Percentiles rank a stretch among this genome's conserved stretches.
Evolutionary conservation across 2,113 vertebrate genomes (phyloP).

Genomic region (Carassius auratus): DNA sequence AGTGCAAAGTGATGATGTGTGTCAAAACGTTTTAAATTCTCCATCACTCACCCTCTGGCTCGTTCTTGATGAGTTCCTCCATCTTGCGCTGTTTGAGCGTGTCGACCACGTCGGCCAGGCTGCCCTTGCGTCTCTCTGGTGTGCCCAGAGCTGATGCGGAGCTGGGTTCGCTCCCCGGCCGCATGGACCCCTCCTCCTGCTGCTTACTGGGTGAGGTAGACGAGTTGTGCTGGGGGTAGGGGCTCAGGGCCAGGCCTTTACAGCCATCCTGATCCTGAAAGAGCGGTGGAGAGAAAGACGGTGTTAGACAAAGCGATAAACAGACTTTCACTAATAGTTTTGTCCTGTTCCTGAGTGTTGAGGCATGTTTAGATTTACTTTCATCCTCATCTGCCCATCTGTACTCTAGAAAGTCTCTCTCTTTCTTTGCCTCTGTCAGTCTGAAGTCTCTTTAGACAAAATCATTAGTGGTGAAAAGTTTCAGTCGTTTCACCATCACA

Average conservation of each 20-base stretch:
- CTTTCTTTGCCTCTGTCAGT: constrained; percentile 7
- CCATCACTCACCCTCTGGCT: constrained; percentile 91
- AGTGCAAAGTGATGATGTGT: background rate
- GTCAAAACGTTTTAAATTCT: constrained; percentile 1
- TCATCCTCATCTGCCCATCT: constrained; percentile 70
- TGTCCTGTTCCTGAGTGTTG: constrained; percentile 50
- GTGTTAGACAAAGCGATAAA: constrained; percentile 38
- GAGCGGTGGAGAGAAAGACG: constrained; percentile 44
- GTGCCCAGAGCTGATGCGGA: constrained; percentile 86
- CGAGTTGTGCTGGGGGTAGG: constrained; percentile 93
- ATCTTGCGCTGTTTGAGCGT: constrained; percentile 98
- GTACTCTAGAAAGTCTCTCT: constrained; percentile 50
- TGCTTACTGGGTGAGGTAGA: constrained; percentile 97
- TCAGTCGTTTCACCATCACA: constrained; percentile 32
- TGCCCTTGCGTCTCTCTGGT: constrained; percentile 95
- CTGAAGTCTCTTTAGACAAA: constrained; percentile 27
- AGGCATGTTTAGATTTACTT: constrained; percentile 62
- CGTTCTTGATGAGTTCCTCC: constrained; percentile 98
- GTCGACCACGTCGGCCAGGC: constrained; percentile 96
- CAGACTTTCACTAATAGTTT: constrained; percentile 64
- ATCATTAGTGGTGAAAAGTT: constrained; percentile 26
- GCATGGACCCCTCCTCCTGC: constrained; percentile 82
- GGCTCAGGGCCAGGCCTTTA: constrained; percentile 89
- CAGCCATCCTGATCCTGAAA: constrained; percentile 90
- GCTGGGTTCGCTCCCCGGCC: constrained; percentile 85